Conservation (phyloP, 2,797 vertebrate species). For the Eospalax fontanierii region DNA sequence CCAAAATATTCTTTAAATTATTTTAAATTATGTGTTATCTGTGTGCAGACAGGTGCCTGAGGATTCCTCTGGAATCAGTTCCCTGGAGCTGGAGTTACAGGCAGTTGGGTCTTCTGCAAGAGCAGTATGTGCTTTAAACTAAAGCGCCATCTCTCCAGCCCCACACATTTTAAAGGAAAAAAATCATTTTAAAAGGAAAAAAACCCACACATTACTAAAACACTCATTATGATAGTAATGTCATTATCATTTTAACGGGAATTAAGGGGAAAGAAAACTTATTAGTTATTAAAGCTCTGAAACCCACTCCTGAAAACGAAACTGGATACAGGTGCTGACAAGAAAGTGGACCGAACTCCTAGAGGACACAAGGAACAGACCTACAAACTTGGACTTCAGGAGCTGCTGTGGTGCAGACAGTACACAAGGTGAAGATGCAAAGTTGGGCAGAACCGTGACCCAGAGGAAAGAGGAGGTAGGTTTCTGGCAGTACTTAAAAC, state of each 20-base stretch:
- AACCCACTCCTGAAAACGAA: background rate
- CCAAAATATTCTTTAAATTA: background rate
- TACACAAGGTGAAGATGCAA: rapidly evolving
- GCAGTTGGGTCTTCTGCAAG: background rate
- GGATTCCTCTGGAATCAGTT: background rate
- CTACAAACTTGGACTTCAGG: too few species aligned
- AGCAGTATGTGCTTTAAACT: background rate
- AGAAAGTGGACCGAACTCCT: too few species aligned
- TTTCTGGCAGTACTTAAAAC: background rate
- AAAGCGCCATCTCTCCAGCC: background rate
- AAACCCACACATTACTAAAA: background rate
- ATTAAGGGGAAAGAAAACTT: background rate
- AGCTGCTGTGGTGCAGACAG: background rate
- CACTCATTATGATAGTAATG: background rate
- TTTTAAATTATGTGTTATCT: background rate
- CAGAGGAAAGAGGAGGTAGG: too few species aligned
- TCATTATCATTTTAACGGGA: background rate
- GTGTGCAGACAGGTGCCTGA: background rate
- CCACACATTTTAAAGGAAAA: too few species aligned
- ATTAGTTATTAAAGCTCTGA: background rate
- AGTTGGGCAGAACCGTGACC: too few species aligned
- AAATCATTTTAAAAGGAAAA: background rate
- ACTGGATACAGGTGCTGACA: too few species aligned
- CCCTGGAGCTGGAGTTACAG: background rate
- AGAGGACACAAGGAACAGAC: background rate